A percentile compares a stretch with the other conserved stretches of the same genome.
phyloP scores from a whole-genome alignment of 2,888 invertebrate genomes.

The Argyresthia albistria region DNA sequence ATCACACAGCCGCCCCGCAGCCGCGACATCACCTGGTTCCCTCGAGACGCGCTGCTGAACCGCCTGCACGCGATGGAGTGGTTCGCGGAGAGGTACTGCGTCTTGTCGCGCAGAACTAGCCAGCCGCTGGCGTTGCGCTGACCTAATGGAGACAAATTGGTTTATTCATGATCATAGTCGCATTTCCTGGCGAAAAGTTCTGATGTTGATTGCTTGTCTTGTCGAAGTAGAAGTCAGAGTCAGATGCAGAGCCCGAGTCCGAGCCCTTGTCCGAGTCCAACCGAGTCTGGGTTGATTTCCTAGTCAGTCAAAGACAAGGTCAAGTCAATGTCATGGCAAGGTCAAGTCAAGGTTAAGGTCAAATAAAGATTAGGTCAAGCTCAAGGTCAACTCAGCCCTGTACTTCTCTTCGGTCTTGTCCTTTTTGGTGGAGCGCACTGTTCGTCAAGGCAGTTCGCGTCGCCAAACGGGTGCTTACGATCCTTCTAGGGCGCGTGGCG shows the following conservation, averaged over 20 bases:
- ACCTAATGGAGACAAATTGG: constrained; percentile 21
- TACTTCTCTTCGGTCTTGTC: constrained; percentile 34
- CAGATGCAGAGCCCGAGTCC: no score
- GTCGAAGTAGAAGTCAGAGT: no score
- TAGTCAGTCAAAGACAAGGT: no score
- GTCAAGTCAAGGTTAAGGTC: no score
- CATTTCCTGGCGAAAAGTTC: no score
- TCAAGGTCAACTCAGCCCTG: constrained; percentile 34
- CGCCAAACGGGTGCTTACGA: constrained; percentile 50
- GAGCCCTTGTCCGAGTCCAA: no score
- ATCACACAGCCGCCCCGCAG: no score
- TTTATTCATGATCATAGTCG: no score
- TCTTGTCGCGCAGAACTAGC: constrained; percentile 49
- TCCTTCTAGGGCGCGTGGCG: constrained; percentile 38
- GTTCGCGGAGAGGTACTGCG: constrained; percentile 53
- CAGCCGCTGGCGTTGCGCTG: constrained; percentile 52
- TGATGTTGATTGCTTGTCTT: no score
- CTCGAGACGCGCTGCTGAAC: constrained; percentile 54
- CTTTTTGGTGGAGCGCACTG: constrained; percentile 35
- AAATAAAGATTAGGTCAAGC: no score
- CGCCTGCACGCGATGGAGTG: constrained; percentile 52
- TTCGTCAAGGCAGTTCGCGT: constrained; percentile 45
- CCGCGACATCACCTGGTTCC: constrained; percentile 63
- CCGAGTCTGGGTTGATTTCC: no score
- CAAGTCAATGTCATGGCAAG: no score